These are phyloP conservation scores for Drosophila nr. medialis DNA, from an alignment of 2,888 invertebrate genomes.

Conservation along the genomic window DNA sequence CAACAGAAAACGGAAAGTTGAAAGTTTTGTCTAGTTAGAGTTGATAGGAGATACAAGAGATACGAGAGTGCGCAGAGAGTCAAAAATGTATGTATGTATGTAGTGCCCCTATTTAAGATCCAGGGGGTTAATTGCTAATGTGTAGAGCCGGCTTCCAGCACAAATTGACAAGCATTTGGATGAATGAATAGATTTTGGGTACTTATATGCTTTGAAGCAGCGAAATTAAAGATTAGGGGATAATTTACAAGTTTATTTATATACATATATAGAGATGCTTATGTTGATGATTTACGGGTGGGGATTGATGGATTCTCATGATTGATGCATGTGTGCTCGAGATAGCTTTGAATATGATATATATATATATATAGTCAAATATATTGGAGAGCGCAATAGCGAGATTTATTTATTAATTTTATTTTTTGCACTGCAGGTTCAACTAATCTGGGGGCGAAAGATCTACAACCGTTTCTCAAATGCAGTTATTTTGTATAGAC, in stretches of 20 bases:
- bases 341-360: conserved; percentile 16
- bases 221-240: conserved; percentile 22
- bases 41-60: conserved; percentile 2
- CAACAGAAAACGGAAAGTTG: conserved; percentile 15
- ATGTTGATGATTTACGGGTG: conserved; percentile 8
- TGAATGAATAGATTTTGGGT: conserved; percentile 15
- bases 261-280: conserved; percentile 1
- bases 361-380: conserved; percentile 5
- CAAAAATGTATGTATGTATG: conserved; percentile 5
- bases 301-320: conserved; percentile 13
- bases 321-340: conserved; percentile 12
- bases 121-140: neutral
- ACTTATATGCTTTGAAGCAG: conserved; percentile 21
- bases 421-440: neutral
- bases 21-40: neutral
- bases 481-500: neutral
- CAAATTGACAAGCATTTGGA: conserved; percentile 11
- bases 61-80: conserved; percentile 28
- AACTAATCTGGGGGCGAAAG: neutral
- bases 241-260: conserved; percentile 11
- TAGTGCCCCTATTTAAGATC: neutral
- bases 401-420: neutral
- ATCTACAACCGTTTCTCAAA: neutral
- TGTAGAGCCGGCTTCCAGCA: conserved; percentile 6
- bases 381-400: conserved; percentile 13